Base-by-base conservation (phyloP, 2,888 invertebrate species). In the Tiliacea citrago region DNA sequence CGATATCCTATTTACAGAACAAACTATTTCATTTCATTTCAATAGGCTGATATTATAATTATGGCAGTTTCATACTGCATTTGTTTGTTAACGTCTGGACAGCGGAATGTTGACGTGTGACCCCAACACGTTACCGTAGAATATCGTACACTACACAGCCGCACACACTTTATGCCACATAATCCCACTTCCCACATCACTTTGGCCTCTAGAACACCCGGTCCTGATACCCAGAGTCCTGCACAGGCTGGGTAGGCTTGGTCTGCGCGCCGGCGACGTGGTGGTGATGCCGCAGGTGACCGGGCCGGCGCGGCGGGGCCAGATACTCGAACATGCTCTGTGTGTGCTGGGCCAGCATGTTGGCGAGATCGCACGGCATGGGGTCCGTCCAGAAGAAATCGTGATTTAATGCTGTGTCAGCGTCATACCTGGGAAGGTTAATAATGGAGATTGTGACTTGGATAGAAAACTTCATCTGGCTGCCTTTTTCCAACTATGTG, bases 351-450 rank as follows among this genome's bases (percentile, higher is more conserved):
- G 98, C 98, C 83, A 99, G 95, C 99, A 99, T 99, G 95, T 98
- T 98, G 70, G 97, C 98, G 53, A 99, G 96, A 91, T 99, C 99
- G 90, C 98, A 98, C 0, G 99, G 99, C 98, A 99, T 98, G 0
- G 99, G 99, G 92, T 99, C 99, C 9, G 98, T 98, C 99, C 99
- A 99, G 96, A 99, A 99, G 96, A 99, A 99, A 92, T 99, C 99
- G 91, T 99, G 99, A 95, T 99, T 99, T 2, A 99, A 93, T 0
- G 99, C 99, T 0, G 98, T 98, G 92, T 99, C 99, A 0, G 99
- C 98, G 91, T 99, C 99, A 73, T 97, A 97, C 63, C 96, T 96
- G 86, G 9, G 5, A 13, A 10, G n/a, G 21, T 60, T 2, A 60
- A 39, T 39, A 29, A 29, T 8, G 55, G 24, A 29, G 8, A 29